Evolutionary conservation across 2,797 vertebrate genomes (phyloP), one percentile per base, ranked within the genome.

Genomic region (Ficedula albicollis): DNA sequence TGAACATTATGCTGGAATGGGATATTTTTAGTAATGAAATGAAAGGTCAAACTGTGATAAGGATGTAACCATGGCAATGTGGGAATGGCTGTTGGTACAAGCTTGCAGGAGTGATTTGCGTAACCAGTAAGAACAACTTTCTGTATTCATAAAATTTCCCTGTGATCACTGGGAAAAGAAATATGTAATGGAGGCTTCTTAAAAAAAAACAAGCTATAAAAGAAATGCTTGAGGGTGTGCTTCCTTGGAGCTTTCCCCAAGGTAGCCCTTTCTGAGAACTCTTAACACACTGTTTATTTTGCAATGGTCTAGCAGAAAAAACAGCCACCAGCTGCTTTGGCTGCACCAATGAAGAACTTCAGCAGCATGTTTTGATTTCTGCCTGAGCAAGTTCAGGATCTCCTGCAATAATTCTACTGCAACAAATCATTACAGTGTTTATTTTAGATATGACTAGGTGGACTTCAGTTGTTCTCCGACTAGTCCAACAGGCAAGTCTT

Each of bases 41-140:
- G 13, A 46, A 64, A 93, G 79, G 91, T 91, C 88, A 89, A 63
- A 49, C 21, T n/a, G 48, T 67, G 78, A 76, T 91, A 80, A 91
- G 78, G 54, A 70, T 43, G 56, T 74, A 89, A 82, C 63, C 77
- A 59, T 84, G 63, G 83, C 22, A 84, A 90, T 63, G 55, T 34
- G n/a, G 64, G 18, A 89, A 67, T 27, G 54, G 63, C 29, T 70
- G 5, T 48, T 67, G 52, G 58, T 83, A 52, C 56, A 77, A 70
- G 38, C 79, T 76, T 69, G 55, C 52, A 25, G 70, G 23, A 82
- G 30, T 5, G 7, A 64, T 79, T 87, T 92, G 59, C 0, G 0
- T 64, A 90, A 85, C 30, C 52, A 26, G 8, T 15, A 43, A 34
- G 63, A 92, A 82, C 1, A 90, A 89, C 17, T 73, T 82, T 54